Evolutionary conservation across 2,888 invertebrate species (phyloP), one percentile per base, ranked within the genome.

Genomic region (Mesoligia furuncula): DNA sequence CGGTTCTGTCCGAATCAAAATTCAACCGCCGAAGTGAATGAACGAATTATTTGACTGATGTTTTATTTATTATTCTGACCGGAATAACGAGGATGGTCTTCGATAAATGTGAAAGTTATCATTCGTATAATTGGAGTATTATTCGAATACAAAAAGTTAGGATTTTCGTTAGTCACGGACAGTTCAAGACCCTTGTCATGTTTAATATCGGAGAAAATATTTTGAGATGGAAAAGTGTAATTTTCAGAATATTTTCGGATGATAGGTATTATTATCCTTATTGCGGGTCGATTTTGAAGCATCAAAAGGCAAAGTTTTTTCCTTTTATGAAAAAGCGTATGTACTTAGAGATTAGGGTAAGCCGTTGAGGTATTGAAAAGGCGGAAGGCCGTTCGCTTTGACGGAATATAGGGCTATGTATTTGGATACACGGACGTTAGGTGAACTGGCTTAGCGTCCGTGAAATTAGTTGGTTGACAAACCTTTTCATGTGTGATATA

Each of bases 41-140:
- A 90, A 90, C 87, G 91, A 91, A 92, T 91, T 91, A 92, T 90
- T 88, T 88, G 83, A 79, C 85, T 79, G 72, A 91, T 92, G 91
- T 91, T 88, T 92, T 92, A 93, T 92, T 91, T 92, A 92, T 91
- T 89, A 90, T 79, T 83, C 88, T 90, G 90, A 87, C 90, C 87
- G 87, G 89, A 87, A 88, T 91, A 90, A 90, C 89, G 88, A 90
- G 83, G 79, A 86, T 76, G 83, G 79, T 85, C 83, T 79, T 85
- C 81, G 81, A 83, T 81, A 81, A 84, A 86, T 89, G 83, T 88
- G 87, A 89, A 87, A 77, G 77, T 77, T 86, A 85, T 81, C 69
- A 77, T 77, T 80, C 86, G 83, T 68, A 86, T 86, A 88, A 86
- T 86, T 88, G 86, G 75, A 79, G 69, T 62, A 85, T 83, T 78